Percentiles rank a stretch among this genome's conserved stretches.
These are phyloP conservation scores for Synanceia verrucosa DNA, from an alignment of 2,797 vertebrate species.

Conservation along the genomic window DNA sequence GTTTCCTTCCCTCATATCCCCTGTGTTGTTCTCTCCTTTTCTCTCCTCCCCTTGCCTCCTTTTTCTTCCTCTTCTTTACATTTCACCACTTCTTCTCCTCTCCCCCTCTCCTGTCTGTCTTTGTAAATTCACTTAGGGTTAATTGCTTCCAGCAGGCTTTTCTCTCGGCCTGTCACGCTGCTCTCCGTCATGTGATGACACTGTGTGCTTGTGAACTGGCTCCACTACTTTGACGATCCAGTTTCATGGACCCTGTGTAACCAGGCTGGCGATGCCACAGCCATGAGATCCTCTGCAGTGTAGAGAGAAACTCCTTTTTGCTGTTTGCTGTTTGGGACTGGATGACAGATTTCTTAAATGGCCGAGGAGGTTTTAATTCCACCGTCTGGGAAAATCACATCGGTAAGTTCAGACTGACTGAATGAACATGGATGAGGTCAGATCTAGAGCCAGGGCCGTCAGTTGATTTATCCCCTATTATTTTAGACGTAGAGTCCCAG, in stretches of 20 bases:
- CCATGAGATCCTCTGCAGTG: conserved; percentile 27
- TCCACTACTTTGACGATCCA: background rate
- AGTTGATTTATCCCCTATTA: background rate
- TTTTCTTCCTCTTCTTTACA: too few relatives aligned
- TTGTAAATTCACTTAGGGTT: conserved; percentile 80
- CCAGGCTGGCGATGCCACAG: conserved; percentile 48
- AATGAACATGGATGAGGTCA: background rate
- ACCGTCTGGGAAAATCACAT: conserved; percentile 70
- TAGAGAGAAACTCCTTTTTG: conserved; percentile 9
- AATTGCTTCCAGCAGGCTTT: conserved; percentile 82
- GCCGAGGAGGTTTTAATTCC: conserved; percentile 82
- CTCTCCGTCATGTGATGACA: conserved; percentile 82
- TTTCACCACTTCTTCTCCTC: background rate
- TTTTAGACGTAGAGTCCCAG: conserved; percentile 8
- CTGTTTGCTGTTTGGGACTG: conserved; percentile 8
- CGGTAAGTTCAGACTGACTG: conserved; percentile 71
- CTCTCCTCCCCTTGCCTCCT: background rate
- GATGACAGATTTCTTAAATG: conserved; percentile 69
- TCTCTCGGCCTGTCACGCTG: conserved; percentile 79
- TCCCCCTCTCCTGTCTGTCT: conserved; percentile 1
- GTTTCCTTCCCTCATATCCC: background rate
- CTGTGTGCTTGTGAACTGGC: conserved; percentile 43
- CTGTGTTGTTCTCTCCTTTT: background rate
- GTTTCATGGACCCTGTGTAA: conserved; percentile 5
- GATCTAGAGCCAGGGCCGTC: background rate